Base-by-base conservation (phyloP, 1,140 invertebrate genomes). In the Lepidurus couesii region DNA sequence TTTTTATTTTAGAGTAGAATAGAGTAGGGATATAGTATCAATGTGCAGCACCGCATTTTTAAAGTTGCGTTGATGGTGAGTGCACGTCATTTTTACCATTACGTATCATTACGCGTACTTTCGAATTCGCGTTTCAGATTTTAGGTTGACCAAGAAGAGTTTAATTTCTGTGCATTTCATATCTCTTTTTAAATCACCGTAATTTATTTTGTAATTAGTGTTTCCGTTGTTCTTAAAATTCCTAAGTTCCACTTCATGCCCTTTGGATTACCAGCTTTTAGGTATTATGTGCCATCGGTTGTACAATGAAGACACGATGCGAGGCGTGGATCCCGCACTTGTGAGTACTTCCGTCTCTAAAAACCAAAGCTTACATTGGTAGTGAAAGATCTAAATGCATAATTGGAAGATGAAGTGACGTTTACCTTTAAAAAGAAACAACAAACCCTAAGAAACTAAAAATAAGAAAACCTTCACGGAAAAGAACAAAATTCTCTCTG, bases 231-330 rank as follows among this genome's bases (percentile, higher is more conserved):
- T 34, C 34, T 34, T 34, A 34, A 34, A 34, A 34, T 34, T 34
- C 34, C 34, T 34, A 34, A 34, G 34, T 34, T 34, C 34, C 34
- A 34, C 34, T 34, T 34, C 3, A 34, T 3, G 34, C 34, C 34
- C 34, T 34, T 34, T 34, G 34, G 34, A 16, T 65, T 65, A 16
- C 21, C 45, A 79, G 78, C 53, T 79, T 43, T 79, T 79, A 42
- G 78, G 78, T 24, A 79, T 79, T 44, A 44, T 79, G 16, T 79
- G 78, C 74, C 74, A 79, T 34, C 65, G 45, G 44, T 44, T 79
- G 43, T 79, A 75, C 42, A 79, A 79, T 44, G 78, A 79, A 79
- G 78, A 79, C 34, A 79, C 24, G 43, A 9, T 79, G 42, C 74
- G 74, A 42, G 78, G 78, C 44, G 73, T 79, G 73, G 78, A 79